Base-by-base conservation (phyloP, 2,797 vertebrate species). In the Fundulus diaphanus region DNA sequence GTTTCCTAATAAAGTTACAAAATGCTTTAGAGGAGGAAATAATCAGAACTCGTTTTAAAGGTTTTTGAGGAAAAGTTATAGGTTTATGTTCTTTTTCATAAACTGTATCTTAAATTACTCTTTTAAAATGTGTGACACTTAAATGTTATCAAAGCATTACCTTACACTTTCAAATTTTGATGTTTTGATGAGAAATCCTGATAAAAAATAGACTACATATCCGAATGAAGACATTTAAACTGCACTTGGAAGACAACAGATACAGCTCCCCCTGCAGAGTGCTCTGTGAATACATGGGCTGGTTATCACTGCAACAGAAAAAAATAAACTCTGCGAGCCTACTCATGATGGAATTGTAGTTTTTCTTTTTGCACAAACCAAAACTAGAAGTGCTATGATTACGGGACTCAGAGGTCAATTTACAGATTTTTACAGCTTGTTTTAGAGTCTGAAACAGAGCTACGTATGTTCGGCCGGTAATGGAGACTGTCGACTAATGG, bases 251-350 rank as follows among this genome's bases (percentile, higher is more conserved):
- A 66, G 72, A 73, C 52, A 83, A 81, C 37, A 67, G 70, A 74
- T 49, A 83, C 69, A 77, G 83, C 83, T 89, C 88, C 82, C 87
- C 46, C 90, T 90, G 78, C 88, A 89, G 88, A 52, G 18, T 66
- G 40, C 16, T 61, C 12, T 44, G n/a, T 65, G 68, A 2, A 46
- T 85, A 57, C 81, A 80, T 40, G 42, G 77, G 42, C 24, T 31
- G 31, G 35, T 16, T 49, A 37, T 44, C 8, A 12, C 15, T 52
- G 49, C 33, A 72, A 42, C 20, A 66, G 15, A 48, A 69, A 69
- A 29, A 68, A 33, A 20, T 3, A 13, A 16, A 29, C 24, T 40
- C 1, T 68, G 52, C 54, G 40, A 29, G 76, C 22, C 73, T 72
- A 18, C 54, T 52, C 67, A 72, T 46, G 0, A 40, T 16, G 2